Percentiles rank a stretch among this genome's conserved stretches.
phyloP scores from a whole-genome alignment of 2,797 vertebrate species.

The Rhinella marina region DNA sequence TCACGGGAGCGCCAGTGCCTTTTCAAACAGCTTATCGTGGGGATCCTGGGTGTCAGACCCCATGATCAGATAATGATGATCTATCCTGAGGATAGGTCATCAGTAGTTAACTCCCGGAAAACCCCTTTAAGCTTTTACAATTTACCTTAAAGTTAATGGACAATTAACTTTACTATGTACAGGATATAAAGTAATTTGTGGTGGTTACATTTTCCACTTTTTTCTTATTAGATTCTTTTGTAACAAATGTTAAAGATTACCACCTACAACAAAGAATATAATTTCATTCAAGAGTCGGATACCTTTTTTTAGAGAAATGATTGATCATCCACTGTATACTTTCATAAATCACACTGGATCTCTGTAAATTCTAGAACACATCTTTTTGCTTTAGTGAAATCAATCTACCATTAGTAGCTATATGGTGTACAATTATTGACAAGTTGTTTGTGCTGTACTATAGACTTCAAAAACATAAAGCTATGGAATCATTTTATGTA shows the following conservation, averaged over 20 bases:
- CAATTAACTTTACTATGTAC: too few species aligned
- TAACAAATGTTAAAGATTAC: not conserved
- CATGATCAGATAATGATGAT: too few species aligned
- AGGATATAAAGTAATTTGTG: not conserved
- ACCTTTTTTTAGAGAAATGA: not conserved
- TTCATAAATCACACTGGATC: not conserved
- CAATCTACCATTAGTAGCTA: not conserved
- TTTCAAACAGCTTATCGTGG: too few species aligned
- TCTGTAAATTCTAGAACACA: not conserved
- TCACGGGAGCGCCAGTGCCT: too few species aligned
- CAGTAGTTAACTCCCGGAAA: too few species aligned
- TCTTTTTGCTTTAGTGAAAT: not conserved
- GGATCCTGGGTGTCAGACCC: too few species aligned
- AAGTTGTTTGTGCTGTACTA: not conserved
- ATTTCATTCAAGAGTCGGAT: not conserved
- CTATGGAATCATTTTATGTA: not conserved
- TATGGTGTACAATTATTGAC: not conserved
- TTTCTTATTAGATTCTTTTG: too few species aligned
- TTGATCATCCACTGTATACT: not conserved
- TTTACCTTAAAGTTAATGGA: too few species aligned
- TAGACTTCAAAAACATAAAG: not conserved
- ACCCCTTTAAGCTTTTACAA: too few species aligned
- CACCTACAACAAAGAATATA: not conserved
- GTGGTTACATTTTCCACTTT: not conserved
- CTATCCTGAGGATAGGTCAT: too few species aligned